Percentiles rank a stretch among this genome's conserved stretches.
These are phyloP conservation scores for Drosophila setosimentum DNA, from an alignment of 2,888 invertebrate genomes.

Conservation along the genomic window DNA sequence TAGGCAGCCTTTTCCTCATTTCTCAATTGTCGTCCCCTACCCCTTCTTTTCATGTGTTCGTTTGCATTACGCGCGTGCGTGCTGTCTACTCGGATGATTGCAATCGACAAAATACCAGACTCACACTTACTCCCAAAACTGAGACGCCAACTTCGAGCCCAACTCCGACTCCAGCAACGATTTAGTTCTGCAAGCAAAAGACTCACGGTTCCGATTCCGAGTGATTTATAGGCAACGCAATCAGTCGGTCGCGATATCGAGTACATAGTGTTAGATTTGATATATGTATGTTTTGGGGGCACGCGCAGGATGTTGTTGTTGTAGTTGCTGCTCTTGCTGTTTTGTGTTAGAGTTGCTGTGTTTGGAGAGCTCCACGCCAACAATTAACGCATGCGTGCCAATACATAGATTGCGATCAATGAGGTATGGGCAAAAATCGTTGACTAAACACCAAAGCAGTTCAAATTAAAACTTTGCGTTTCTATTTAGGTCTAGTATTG, in stretches of 20 bases:
- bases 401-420: constrained; percentile 64
- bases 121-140: constrained; percentile 37
- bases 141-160: constrained; percentile 8
- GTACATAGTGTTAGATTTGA: constrained; percentile 71
- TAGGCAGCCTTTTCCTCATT: constrained; percentile 7
- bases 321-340: constrained; percentile 7
- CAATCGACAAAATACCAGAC: constrained; percentile 70
- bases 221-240: constrained; percentile 75
- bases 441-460: constrained; percentile 20
- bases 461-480: background rate
- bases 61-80: constrained; percentile 72
- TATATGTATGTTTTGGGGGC: constrained; percentile 77
- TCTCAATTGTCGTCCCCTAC: constrained; percentile 4
- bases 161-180: constrained; percentile 5
- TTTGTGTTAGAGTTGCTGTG: constrained; percentile 26
- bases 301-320: constrained; percentile 67
- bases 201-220: constrained; percentile 60
- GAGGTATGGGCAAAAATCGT: constrained; percentile 25
- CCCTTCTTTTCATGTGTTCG: constrained; percentile 17
- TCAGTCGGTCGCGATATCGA: constrained; percentile 74
- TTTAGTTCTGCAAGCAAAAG: constrained; percentile 12
- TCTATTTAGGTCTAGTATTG: background rate
- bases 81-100: constrained; percentile 74
- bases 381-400: constrained; percentile 77
- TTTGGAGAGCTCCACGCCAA: constrained; percentile 61